phyloP scores from a whole-genome alignment of 2,888 invertebrate genomes.

The Tachina fera region DNA sequence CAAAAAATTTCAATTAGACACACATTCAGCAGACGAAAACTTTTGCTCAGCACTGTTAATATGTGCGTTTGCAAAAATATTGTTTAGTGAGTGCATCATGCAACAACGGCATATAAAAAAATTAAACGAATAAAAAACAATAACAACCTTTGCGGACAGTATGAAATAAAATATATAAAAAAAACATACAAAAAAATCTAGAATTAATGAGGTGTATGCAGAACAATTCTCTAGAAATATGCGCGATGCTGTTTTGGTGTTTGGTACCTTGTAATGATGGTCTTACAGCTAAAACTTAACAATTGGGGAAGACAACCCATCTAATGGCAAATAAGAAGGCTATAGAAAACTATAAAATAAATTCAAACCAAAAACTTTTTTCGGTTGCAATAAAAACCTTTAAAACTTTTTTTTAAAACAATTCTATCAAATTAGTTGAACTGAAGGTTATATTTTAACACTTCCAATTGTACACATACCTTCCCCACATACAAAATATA shows the following conservation, averaged over 20 bases:
- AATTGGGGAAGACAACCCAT: slow-evolving; percentile 44
- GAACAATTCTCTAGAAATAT: slow-evolving; percentile 71
- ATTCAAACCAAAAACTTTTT: too few species aligned
- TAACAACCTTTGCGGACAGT: slow-evolving; percentile 61
- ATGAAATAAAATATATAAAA: slow-evolving; percentile 41
- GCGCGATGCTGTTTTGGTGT: slow-evolving; percentile 66
- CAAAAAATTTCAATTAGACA: too few species aligned
- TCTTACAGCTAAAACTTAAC: slow-evolving; percentile 55
- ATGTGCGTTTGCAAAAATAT: slow-evolving; percentile 67
- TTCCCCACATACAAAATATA: slow-evolving; percentile 42
- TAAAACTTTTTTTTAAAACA: too few species aligned
- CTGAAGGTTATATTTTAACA: not conserved
- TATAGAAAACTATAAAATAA: not conserved
- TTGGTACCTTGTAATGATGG: slow-evolving; percentile 69
- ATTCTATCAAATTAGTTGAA: not conserved
- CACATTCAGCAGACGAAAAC: not conserved
- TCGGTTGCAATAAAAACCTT: too few species aligned
- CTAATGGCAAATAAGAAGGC: not conserved
- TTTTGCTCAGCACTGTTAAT: slow-evolving; percentile 8
- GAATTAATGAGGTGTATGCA: slow-evolving; percentile 72
- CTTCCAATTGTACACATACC: not conserved
- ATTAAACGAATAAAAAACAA: slow-evolving; percentile 52
- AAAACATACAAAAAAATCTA: slow-evolving; percentile 55
- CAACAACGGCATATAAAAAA: slow-evolving; percentile 58
- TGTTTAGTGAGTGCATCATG: slow-evolving; percentile 63